Conservation (phyloP, 2,113 vertebrate genomes). For the Micronycteris hirsuta region DNA sequence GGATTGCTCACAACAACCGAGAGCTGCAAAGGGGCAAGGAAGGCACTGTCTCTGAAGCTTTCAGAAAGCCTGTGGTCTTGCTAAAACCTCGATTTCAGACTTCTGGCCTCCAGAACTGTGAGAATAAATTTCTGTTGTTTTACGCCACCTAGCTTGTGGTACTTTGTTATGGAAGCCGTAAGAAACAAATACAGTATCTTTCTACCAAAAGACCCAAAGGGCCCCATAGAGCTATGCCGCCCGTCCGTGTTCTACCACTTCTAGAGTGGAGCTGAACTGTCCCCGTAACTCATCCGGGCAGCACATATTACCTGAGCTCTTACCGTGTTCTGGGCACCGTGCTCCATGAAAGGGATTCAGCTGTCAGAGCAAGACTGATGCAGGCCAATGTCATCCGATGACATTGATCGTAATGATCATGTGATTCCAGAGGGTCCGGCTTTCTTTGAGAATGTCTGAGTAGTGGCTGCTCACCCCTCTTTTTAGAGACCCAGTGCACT, state of each 20-base stretch:
- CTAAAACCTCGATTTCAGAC: not conserved
- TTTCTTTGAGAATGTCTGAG: conserved; percentile 3
- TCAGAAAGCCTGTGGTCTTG: not conserved
- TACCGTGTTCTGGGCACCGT: not conserved
- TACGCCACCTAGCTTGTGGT: not conserved
- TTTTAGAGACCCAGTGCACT: not conserved
- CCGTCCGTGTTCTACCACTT: not conserved
- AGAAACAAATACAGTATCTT: not conserved
- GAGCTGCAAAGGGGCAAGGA: not conserved
- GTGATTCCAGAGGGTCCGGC: not conserved
- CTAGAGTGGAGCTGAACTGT: not conserved
- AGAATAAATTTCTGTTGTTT: not conserved
- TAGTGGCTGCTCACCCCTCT: not conserved
- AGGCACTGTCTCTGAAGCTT: not conserved
- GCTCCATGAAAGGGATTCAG: not conserved
- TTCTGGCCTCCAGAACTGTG: not conserved
- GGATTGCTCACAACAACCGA: not conserved
- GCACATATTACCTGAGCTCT: not conserved
- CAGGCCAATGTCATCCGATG: not conserved
- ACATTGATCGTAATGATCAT: no score
- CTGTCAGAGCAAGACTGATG: not conserved
- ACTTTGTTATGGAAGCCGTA: not conserved
- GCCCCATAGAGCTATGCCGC: not conserved
- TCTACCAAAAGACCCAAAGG: not conserved
- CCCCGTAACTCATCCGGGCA: not conserved